Conservation (phyloP, 2,888 invertebrate species). For the Meghimatium bilineatum region DNA sequence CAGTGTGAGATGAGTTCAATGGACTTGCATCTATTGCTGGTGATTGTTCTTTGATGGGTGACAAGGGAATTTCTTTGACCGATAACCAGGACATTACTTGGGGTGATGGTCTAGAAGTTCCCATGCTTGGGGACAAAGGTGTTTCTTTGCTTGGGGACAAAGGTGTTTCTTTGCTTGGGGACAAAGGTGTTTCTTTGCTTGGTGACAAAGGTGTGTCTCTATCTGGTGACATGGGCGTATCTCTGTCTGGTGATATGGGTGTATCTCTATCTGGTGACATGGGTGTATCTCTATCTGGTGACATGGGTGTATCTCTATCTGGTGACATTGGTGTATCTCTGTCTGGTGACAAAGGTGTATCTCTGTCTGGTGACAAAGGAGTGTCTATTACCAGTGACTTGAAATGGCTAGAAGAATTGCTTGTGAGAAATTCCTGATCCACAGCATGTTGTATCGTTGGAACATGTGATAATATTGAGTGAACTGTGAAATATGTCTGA, state of each 20-base stretch:
- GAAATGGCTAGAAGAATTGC: neutral
- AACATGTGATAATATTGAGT: constrained; percentile 3
- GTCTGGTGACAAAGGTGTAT: neutral
- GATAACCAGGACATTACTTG: neutral
- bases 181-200: neutral
- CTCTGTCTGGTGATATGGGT: constrained; percentile 1
- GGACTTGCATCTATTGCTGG: neutral
- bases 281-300: neutral
- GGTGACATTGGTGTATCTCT: neutral
- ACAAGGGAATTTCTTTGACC: constrained; percentile 18
- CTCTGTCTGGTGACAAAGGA: constrained; percentile 4
- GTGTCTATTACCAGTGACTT: neutral
- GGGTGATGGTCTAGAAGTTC: neutral
- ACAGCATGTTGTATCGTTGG: neutral
- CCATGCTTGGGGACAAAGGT: neutral
- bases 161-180: neutral
- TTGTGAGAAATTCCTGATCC: neutral
- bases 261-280: neutral
- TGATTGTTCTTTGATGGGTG: neutral
- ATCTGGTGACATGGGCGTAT: neutral
- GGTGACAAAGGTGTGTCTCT: constrained; percentile 17
- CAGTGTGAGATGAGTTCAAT: neutral
- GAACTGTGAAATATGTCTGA: neutral
- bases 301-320: neutral
- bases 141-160: neutral